Evolutionary conservation across 2,888 invertebrate species (phyloP).

Genomic region (Drosophila colorata): DNA sequence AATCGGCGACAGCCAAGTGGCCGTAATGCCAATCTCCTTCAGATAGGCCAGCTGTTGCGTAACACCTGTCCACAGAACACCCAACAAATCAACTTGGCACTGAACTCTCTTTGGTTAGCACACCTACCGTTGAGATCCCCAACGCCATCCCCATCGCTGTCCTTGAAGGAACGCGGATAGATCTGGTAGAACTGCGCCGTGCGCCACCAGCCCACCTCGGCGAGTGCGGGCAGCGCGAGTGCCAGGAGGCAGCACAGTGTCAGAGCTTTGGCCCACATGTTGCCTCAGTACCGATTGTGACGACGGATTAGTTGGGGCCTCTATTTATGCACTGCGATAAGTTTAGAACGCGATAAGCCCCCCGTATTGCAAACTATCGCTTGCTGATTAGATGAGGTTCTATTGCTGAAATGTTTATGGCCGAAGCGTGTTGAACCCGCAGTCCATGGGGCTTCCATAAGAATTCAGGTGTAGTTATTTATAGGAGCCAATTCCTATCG

Average conservation of each 20-base stretch:
- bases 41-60: conserved; percentile 88
- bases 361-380: conserved; percentile 29
- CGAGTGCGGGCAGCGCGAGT: conserved; percentile 47
- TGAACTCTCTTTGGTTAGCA: accelerated
- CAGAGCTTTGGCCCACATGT: conserved; percentile 45
- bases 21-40: conserved; percentile 88
- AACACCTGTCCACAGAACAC: conserved; percentile 86
- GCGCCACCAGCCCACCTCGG: conserved; percentile 90
- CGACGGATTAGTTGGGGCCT: conserved; percentile 42
- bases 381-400: conserved; percentile 50
- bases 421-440: conserved; percentile 7
- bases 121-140: conserved; percentile 92
- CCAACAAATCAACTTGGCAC: accelerated
- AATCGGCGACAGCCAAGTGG: conserved; percentile 91
- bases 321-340: conserved; percentile 60
- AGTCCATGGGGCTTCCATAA: neutral
- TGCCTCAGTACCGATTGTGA: conserved; percentile 33
- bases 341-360: conserved; percentile 51
- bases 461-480: conserved; percentile 30
- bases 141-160: conserved; percentile 92
- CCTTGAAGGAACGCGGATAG: conserved; percentile 94
- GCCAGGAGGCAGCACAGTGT: conserved; percentile 53
- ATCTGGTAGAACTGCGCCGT: conserved; percentile 93
- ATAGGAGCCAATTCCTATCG: conserved; percentile 20
- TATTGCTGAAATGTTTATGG: conserved; percentile 44